Percentiles rank a stretch among this genome's conserved stretches.
Evolutionary conservation across 2,797 vertebrate species (phyloP).

Genomic region (Gallinago nigripennis): DNA sequence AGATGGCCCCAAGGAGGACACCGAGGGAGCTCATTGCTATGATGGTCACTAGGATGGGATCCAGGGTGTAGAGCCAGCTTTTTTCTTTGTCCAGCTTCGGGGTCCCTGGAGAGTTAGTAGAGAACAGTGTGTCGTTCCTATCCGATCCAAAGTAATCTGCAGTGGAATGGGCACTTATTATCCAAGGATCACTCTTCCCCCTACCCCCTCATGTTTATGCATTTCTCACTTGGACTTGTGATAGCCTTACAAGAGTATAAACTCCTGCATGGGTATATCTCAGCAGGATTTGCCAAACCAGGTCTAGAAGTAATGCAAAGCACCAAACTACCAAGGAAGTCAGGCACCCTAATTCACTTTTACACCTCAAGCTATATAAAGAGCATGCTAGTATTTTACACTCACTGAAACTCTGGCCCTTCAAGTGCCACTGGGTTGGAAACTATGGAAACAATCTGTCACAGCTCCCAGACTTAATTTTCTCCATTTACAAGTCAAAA

Average conservation of each 20-base stretch:
- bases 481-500: slow-evolving; percentile 56
- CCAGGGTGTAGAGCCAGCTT: slow-evolving; percentile 92
- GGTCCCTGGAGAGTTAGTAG: slow-evolving; percentile 84
- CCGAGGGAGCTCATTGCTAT: slow-evolving; percentile 98
- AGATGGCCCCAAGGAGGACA: slow-evolving; percentile 91
- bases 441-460: slow-evolving; percentile 24
- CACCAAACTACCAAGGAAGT: not conserved
- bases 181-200: not conserved
- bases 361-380: not conserved
- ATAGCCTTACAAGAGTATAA: not conserved
- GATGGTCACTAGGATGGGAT: slow-evolving; percentile 97
- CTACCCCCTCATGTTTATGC: not conserved
- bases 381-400: not conserved
- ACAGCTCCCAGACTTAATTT: slow-evolving; percentile 24
- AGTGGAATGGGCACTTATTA: slow-evolving; percentile 66
- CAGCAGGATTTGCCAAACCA: not conserved
- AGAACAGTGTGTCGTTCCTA: slow-evolving; percentile 84
- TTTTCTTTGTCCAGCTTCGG: slow-evolving; percentile 88
- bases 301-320: not conserved
- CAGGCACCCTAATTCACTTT: not conserved
- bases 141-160: slow-evolving; percentile 86
- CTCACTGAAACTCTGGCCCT: not conserved
- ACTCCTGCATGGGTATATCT: not conserved
- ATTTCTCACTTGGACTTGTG: not conserved
- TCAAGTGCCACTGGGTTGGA: not conserved